phyloP scores from a whole-genome alignment of 2,113 vertebrate genomes.

The Nothoprocta pentlandii region DNA sequence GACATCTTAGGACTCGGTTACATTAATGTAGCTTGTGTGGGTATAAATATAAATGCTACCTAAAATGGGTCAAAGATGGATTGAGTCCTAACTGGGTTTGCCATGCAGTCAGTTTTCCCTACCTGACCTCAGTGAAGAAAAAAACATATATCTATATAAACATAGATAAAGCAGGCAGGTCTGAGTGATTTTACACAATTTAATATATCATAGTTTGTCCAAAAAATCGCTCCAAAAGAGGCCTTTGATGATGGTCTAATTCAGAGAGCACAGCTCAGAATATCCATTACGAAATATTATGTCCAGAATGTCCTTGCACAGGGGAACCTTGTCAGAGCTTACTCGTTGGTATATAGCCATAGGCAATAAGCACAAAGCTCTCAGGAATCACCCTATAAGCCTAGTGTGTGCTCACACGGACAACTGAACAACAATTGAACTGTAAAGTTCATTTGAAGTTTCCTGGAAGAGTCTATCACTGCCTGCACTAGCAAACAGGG shows the following conservation, averaged over 20 bases:
- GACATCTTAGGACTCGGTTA: background rate
- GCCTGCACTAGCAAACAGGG: background rate
- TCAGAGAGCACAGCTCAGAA: background rate
- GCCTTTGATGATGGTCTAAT: background rate
- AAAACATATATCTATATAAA: too few relatives aligned
- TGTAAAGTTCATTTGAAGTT: background rate
- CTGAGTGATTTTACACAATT: background rate
- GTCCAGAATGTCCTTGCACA: background rate
- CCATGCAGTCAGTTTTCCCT: background rate
- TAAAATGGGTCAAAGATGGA: background rate
- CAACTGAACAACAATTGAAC: background rate
- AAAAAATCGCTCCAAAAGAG: background rate
- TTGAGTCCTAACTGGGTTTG: fast-evolving
- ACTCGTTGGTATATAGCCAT: background rate
- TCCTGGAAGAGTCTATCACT: background rate
- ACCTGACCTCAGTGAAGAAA: background rate
- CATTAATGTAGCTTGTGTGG: background rate
- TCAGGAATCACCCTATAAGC: background rate
- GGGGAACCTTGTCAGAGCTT: background rate
- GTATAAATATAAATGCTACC: background rate
- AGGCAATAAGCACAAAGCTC: background rate
- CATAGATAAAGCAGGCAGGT: fast-evolving
- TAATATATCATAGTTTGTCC: background rate
- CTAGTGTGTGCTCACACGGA: background rate
- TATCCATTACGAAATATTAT: background rate